Percentiles rank a stretch among this genome's conserved stretches.
Conservation (phyloP, 1,140 invertebrate genomes). For the Pygmarrhopalites habei region DNA sequence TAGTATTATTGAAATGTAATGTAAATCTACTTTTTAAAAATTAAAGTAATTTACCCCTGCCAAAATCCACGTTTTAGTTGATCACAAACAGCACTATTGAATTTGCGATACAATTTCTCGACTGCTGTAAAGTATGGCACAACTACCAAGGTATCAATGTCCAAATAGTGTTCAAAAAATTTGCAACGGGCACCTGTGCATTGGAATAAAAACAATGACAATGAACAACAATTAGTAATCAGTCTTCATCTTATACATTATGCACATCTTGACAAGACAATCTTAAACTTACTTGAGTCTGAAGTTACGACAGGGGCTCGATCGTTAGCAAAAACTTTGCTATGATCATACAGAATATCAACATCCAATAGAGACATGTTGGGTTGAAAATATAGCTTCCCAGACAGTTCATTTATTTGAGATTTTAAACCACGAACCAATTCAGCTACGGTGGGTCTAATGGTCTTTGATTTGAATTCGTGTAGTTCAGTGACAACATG, state of each 20-base stretch:
- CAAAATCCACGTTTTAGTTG: slow-evolving; percentile 32
- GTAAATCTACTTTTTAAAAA: too few species aligned
- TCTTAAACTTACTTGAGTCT: slow-evolving; percentile 34
- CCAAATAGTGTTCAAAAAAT: slow-evolving; percentile 35
- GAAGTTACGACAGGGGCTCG: slow-evolving; percentile 25
- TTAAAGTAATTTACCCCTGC: too few species aligned
- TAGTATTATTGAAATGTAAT: too few species aligned
- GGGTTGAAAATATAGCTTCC: slow-evolving; percentile 26
- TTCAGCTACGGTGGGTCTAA: slow-evolving; percentile 17
- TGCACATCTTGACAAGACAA: too few species aligned
- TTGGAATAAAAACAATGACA: not conserved
- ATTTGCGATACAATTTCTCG: slow-evolving; percentile 26
- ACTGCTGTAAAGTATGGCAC: slow-evolving; percentile 13
- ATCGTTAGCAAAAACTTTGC: slow-evolving; percentile 19
- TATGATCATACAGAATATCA: slow-evolving; percentile 30
- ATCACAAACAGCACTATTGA: slow-evolving; percentile 28
- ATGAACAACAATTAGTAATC: too few species aligned
- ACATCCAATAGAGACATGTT: slow-evolving; percentile 25
- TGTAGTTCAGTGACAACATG: slow-evolving; percentile 17
- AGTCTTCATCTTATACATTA: too few species aligned
- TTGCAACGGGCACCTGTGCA: slow-evolving; percentile 32
- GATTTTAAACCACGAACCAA: slow-evolving; percentile 17
- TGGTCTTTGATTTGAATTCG: slow-evolving; percentile 3
- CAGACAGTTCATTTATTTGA: slow-evolving; percentile 12
- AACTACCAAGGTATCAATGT: slow-evolving; percentile 28